These are phyloP conservation scores for Gymnoscopelus braueri DNA, from an alignment of 2,797 vertebrate species.

Conservation along the genomic window DNA sequence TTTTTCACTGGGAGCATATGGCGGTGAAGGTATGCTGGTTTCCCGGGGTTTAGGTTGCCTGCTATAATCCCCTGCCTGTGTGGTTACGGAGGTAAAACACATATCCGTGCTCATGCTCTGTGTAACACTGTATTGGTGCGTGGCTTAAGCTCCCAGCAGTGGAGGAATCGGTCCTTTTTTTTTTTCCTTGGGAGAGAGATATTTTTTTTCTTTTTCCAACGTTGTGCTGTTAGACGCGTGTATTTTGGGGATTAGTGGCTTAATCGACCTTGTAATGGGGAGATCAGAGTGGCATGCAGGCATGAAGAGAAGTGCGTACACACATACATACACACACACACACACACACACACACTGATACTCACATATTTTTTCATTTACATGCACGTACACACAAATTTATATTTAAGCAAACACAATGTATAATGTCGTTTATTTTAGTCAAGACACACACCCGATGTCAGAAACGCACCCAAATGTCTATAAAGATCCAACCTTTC, in stretches of 20 bases:
- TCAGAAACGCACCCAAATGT: neutral
- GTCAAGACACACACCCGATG: neutral
- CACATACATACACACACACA: constrained; percentile 42
- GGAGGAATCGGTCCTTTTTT: constrained; percentile 69
- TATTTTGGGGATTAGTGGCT: constrained; percentile 88
- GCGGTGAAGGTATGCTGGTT: no score
- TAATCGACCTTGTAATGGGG: constrained; percentile 89
- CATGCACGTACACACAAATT: constrained; percentile 60
- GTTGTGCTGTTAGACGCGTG: constrained; percentile 81
- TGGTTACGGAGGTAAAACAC: no score
- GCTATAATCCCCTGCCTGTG: no score
- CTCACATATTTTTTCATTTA: constrained; percentile 60
- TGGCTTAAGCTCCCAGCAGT: constrained; percentile 78
- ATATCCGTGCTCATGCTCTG: constrained; percentile 72
- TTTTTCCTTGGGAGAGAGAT: constrained; percentile 50
- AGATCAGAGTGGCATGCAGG: constrained; percentile 83
- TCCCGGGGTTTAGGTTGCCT: no score
- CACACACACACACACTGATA: constrained; percentile 41
- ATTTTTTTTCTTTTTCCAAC: constrained; percentile 63
- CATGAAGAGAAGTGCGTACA: constrained; percentile 74
- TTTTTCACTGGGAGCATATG: no score
- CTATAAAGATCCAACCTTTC: neutral
- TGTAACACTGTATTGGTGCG: constrained; percentile 71
- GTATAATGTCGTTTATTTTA: neutral
- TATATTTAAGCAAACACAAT: constrained; percentile 11